Base-by-base conservation (phyloP, 2,888 invertebrate species). In the Drosophila barbarae region DNA sequence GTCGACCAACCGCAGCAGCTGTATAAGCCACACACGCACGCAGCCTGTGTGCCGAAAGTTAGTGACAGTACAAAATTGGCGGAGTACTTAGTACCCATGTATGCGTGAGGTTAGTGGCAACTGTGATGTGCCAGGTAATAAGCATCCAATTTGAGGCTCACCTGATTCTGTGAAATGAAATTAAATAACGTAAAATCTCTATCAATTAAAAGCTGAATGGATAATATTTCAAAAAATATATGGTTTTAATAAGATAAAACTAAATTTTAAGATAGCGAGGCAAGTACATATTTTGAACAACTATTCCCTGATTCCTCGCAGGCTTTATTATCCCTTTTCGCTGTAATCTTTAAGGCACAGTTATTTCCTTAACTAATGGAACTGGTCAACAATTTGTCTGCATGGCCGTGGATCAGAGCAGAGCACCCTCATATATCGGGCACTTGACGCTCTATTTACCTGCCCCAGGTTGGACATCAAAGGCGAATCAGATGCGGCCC, bases 391-490 rank as follows among this genome's bases (percentile, higher is more conserved):
- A 61, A 44, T 30, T 46, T 26, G 21, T 53, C 5, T 10, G 34
- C 34, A 12, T 58, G 39, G 9, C 58, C n/a, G 15, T 26, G 59
- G 59, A 46, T 35, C 30, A 12, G 21, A 23, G 44, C 30, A 12
- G 21, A 23, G 44, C 42, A 30, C 49, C 38, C 32, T 46, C 61
- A 61, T 60, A 49, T 49, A 50, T 50, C 52, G 44, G 46, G n/a
- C 68, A 53, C 69, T 34, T 52, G 10, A 9, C 18, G 39, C 26
- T 21, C 53, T 30, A 59, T 69, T 58, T 56, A 54, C 52, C 34
- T 49, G 38, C 39, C 35, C 42, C 30, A 38, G 44, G 59, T 39
- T 38, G 13, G 52, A 58, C 46, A 57, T 58, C 44, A 64, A 57
- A 50, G 49, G 59, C 60, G 65, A 44, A 59, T 65, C 54, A 55